phyloP scores from a whole-genome alignment of 2,797 vertebrate genomes.

The Numenius phaeopus region DNA sequence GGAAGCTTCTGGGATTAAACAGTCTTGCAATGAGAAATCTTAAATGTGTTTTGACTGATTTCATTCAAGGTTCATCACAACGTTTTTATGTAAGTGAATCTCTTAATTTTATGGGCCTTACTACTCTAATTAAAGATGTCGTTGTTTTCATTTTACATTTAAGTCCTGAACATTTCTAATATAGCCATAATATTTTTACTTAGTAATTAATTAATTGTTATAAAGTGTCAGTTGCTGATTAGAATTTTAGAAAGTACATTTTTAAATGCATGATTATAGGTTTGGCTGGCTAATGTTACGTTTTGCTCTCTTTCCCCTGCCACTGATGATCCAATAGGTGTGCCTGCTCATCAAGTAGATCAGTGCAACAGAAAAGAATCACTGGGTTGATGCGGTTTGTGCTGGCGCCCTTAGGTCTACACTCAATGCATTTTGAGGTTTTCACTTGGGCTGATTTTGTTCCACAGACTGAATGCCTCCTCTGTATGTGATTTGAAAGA shows the following conservation, averaged over 20 bases:
- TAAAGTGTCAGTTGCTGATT: neutral
- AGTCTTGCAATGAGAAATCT: constrained; percentile 1
- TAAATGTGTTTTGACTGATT: constrained; percentile 61
- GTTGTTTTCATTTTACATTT: constrained; percentile 27
- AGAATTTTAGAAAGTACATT: neutral
- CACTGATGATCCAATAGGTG: neutral
- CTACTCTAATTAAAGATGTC: constrained; percentile 11
- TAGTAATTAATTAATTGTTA: neutral
- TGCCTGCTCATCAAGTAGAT: neutral
- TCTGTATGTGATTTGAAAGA: neutral
- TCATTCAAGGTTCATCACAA: constrained; percentile 7
- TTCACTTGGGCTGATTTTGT: neutral
- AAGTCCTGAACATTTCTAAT: neutral
- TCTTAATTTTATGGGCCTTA: constrained; percentile 17
- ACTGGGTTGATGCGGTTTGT: neutral
- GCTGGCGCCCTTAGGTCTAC: neutral
- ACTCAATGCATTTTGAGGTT: neutral
- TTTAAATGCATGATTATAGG: neutral
- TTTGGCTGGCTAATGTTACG: neutral
- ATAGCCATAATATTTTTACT: neutral
- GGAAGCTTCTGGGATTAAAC: constrained; percentile 47
- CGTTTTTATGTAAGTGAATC: neutral
- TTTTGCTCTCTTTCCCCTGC: neutral
- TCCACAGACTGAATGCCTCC: neutral
- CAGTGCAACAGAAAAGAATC: neutral